Percentiles rank a stretch among this genome's conserved stretches.
Conservation (phyloP, 2,888 invertebrate species). For the Ennomos quercinarius region DNA sequence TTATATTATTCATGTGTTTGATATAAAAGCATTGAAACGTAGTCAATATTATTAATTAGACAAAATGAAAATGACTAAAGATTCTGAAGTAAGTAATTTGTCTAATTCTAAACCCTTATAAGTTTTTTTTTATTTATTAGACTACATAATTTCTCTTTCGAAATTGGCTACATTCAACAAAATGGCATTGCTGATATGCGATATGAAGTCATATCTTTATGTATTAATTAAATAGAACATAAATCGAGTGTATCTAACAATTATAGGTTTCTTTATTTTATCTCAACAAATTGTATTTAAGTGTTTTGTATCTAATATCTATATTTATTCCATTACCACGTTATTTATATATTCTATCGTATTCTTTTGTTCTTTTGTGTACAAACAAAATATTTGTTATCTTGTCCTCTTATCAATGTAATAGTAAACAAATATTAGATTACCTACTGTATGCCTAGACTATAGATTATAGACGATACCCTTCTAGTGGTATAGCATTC, state of each 20-base stretch:
- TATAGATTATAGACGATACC: too few species aligned
- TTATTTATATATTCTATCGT: conserved; percentile 22
- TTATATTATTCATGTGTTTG: too few species aligned
- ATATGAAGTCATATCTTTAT: conserved; percentile 14
- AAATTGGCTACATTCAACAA: background rate
- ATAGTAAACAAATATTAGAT: background rate
- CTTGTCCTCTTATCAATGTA: conserved; percentile 24
- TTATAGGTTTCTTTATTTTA: conserved; percentile 11
- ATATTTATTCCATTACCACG: too few species aligned
- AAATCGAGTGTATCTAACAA: conserved; percentile 10
- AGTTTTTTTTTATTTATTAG: background rate
- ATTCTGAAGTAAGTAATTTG: too few species aligned
- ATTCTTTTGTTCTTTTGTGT: conserved; percentile 37
- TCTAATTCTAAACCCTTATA: too few species aligned
- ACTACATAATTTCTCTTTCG: conserved; percentile 1
- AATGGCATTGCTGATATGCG: conserved; percentile 1
- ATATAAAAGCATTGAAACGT: too few species aligned
- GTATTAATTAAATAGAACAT: conserved; percentile 14
- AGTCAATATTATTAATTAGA: too few species aligned
- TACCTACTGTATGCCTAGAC: conserved; percentile 2
- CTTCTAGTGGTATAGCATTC: too few species aligned
- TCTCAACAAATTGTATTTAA: conserved; percentile 28
- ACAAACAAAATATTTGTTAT: conserved; percentile 29
- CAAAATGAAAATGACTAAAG: too few species aligned
- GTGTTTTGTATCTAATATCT: conserved; percentile 22